Percentiles rank a stretch among this genome's conserved stretches.
Evolutionary conservation across 2,888 invertebrate species (phyloP).

Genomic region (Phaonia tiefii): DNA sequence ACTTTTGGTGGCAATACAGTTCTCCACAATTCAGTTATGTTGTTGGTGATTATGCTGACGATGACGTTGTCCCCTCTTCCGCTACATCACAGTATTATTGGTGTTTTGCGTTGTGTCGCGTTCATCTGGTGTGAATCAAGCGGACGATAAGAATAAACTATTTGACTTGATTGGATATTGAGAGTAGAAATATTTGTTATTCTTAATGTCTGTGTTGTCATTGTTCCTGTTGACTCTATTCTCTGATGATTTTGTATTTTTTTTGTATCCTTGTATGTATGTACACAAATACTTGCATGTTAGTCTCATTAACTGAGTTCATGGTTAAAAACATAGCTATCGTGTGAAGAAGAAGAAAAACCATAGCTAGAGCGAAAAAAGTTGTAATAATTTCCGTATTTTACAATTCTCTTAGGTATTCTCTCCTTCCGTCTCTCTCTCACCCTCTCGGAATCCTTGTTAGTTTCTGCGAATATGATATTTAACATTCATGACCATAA

Average conservation of each 20-base stretch:
- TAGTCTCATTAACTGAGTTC: not conserved
- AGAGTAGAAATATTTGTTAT: not conserved
- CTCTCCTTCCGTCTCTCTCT: not conserved
- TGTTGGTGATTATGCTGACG: not conserved
- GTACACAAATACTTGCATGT: too few species aligned
- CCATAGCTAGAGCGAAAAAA: not conserved
- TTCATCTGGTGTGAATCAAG: not conserved
- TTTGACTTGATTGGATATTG: slow-evolving; percentile 43
- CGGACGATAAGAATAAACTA: slow-evolving; percentile 34
- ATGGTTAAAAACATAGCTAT: not conserved
- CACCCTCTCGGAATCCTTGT: not conserved
- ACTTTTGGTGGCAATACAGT: too few species aligned
- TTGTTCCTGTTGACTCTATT: not conserved
- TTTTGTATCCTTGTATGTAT: too few species aligned
- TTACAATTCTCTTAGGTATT: slow-evolving; percentile 4
- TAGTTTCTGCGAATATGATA: not conserved
- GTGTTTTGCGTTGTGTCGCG: not conserved
- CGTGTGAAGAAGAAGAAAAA: not conserved
- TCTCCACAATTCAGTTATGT: too few species aligned
- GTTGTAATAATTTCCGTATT: not conserved
- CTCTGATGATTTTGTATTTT: not conserved
- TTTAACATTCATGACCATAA: slow-evolving; percentile 21
- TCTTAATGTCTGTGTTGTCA: slow-evolving; percentile 15
- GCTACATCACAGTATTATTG: not conserved
- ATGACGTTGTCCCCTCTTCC: not conserved